Base-by-base conservation (phyloP, 2,797 vertebrate species). In the Macropus fuliginosus region DNA sequence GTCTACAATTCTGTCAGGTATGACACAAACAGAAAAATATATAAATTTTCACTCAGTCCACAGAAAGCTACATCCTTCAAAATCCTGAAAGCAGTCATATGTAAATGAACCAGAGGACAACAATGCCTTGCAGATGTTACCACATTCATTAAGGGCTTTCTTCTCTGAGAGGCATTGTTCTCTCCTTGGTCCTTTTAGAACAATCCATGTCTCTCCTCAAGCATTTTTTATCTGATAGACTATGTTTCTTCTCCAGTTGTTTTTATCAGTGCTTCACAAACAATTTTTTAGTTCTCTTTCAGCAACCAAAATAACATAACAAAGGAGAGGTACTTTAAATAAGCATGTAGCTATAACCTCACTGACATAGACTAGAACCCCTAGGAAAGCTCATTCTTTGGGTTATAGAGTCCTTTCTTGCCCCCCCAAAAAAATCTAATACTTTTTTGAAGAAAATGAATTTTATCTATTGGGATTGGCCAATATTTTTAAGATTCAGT, bases 401-500 rank as follows among this genome's bases (percentile, higher is more conserved):
- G 21, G 31, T 91, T 59, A 55, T 3, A 9, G 50, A 55, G 31
- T 29, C 34, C 52, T 56, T 46, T 55, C 46, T 50, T 56, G 50
- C 52, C 52, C 52, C 52, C 6, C 21, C 16, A 31, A 31, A 54
- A 66, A 92, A 52, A 52, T 81, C 52, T n/a, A 56, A 29, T 11
- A 16, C 0, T 90, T 10, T 94, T 90, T 54, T 91, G 90, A 90
- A 91, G 57, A 74, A 50, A 28, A 46, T 31, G 56, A 93, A n/a
- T 90, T 92, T 95, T 81, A 55, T 96, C 52, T 40, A 8, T 13
- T 24, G 54, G 2, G 1, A 10, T 46, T 74, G 92, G 94, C 27
- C 94, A 87, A 31, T 55, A 54, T 92, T 29, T 74, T 90, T 93
- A 12, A 56, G 62, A 95, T 52, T 89, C 92, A 29, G n/a, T 95